Evolutionary conservation across 2,888 invertebrate genomes (phyloP).

Genomic region (Cacoxenus indagator): DNA sequence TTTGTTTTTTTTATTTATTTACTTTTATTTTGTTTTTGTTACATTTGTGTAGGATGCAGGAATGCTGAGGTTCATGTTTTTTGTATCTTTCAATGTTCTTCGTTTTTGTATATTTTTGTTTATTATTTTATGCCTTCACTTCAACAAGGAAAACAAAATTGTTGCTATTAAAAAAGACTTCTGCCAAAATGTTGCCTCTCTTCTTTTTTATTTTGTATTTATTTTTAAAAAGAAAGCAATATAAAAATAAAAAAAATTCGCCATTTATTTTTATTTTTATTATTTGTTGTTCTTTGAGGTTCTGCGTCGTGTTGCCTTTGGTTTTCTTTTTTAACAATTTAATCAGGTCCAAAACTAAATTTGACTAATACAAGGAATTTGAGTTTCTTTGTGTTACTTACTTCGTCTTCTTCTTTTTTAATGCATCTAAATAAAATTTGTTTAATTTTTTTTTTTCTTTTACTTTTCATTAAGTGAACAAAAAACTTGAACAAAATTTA

Average conservation of each 20-base stretch:
- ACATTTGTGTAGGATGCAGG: constrained; percentile 65
- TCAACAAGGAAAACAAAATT: constrained; percentile 16
- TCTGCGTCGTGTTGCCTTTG: constrained; percentile 30
- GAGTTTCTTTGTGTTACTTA: constrained; percentile 56
- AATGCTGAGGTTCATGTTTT: constrained; percentile 67
- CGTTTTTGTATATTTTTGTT: constrained; percentile 48
- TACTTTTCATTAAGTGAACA: constrained; percentile 51
- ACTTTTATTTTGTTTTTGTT: no score
- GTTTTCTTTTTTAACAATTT: constrained; percentile 34
- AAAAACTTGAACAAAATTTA: constrained; percentile 65
- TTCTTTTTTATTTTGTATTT: background rate
- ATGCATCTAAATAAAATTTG: constrained; percentile 59
- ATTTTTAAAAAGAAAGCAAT: background rate
- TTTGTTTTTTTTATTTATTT: constrained; percentile 39
- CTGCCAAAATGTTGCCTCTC: background rate
- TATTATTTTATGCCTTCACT: background rate
- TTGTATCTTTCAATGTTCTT: constrained; percentile 65
- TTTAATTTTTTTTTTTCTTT: constrained; percentile 58
- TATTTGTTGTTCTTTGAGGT: constrained; percentile 24
- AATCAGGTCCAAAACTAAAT: constrained; percentile 68
- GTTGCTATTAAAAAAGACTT: background rate
- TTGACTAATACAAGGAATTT: constrained; percentile 68
- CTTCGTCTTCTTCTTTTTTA: constrained; percentile 39
- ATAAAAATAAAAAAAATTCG: constrained; percentile 27
- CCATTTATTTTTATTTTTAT: constrained; percentile 19